Base-by-base conservation (phyloP, 2,113 vertebrate species). In the Rhodinocichla rosea region DNA sequence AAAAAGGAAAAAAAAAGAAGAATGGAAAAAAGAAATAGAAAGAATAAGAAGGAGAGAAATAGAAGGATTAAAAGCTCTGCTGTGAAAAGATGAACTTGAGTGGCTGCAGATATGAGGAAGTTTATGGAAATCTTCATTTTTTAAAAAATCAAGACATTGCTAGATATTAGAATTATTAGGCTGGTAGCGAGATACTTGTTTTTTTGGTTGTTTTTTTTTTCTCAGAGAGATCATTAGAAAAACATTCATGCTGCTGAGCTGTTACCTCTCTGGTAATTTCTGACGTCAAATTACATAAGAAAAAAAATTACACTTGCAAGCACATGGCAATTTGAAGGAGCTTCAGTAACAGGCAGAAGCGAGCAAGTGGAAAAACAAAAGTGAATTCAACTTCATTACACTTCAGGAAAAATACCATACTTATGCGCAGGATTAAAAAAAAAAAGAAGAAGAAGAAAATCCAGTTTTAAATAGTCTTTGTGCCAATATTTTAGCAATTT, bases 261-360 rank as follows among this genome's bases (percentile, higher is more conserved):
- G 73, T 96, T 98, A 96, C 86, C 83, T 97, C 63, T 87, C 90
- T 92, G 82, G 86, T 53, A 56, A 70, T 96, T 97, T 87, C 62
- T 90, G 91, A 89, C 96, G 96, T 97, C 97, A 97, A 97, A 97
- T 98, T 97, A 97, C 15, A 39, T 68, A 78, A 89, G 83, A 94
- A 96, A 97, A 97, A 97, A 97, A 97, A 90, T 92, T 62, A 83
- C 45, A 74, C 55, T 85, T 78, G 49, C 56, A 79, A 96, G 76
- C 42, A 32, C 27, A 47, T 33, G 70, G 56, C 74, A 96, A 84
- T 75, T 77, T 81, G 94, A 95, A 90, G 79, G 47, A 90, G 76
- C 47, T 91, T 91, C 64, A 71, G 94, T 93, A 85, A 87, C 10
- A 6, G 84, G 87, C 87, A 91, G 77, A 96, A 97, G 83, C 4